Evolutionary conservation across 1,140 invertebrate genomes (phyloP), one percentile per base, ranked within the genome.

Genomic region (Muscidifurax raptorellus): DNA sequence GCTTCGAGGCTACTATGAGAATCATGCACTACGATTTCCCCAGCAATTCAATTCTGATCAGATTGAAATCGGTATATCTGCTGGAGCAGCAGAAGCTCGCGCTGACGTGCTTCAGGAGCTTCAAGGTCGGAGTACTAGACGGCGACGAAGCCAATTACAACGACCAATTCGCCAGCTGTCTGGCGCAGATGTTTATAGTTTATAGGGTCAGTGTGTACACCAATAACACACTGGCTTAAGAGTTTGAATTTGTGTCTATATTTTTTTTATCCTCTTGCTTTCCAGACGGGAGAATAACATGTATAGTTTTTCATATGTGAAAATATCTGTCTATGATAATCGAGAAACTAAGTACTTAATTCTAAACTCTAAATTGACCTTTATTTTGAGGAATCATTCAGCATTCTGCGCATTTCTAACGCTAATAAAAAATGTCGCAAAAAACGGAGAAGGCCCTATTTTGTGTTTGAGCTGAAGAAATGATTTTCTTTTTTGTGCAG

Each of bases 91-190:
- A 90, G 74, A 87, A 82, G 15, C 64, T 89, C 44, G 88, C 86
- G 40, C 27, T 91, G 6, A 86, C 52, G 1, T 90, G 85, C n/a
- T 28, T 86, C 1, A 82, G 86, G 15, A 66, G 66, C 15, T 86
- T 81, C 44, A 87, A 79, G 30, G 47, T 83, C 0, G 69, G 84
- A 1, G 18, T 30, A 0, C 0, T 76, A 6, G 78, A 87, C n/a
- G 87, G 83, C 22, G 80, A 88, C 0, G 83, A 75, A 13, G 88
- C 89, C 0, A 90, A 93, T 76, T 94, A 93, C 85, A 91, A 89
- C 40, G 91, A 94, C 64, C 93, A 93, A 72, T 86, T 95, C 18
- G 90, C 93, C 0, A 89, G 89, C n/a, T 94, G 93, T 86, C 90
- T 95, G 5, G 81, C 88, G 0, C 90, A 92, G 44, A 88, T 94